Conservation (phyloP, 2,888 invertebrate genomes). For the Caenorhabditis sp. region DNA sequence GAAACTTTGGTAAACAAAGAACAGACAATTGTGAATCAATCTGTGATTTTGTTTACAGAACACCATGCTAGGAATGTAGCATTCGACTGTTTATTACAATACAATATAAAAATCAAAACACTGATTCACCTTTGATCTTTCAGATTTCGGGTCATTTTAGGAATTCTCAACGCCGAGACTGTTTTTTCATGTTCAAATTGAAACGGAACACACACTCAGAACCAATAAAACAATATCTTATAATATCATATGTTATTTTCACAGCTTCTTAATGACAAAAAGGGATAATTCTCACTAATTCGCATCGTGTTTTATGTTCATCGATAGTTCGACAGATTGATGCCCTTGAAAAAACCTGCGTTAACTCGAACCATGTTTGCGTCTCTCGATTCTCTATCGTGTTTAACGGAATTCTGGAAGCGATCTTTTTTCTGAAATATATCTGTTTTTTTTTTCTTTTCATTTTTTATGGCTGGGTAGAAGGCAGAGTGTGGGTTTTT, state of each 20-base stretch:
- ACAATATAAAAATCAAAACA: neutral
- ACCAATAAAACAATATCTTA: neutral
- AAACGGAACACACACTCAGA: neutral
- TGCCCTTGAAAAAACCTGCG: conserved; percentile 46
- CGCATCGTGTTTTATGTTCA: neutral
- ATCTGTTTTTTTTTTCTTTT: conserved; percentile 14
- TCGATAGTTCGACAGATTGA: conserved; percentile 1
- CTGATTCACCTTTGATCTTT: neutral
- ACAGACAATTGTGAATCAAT: neutral
- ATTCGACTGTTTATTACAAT: neutral
- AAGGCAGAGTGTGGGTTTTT: conserved; percentile 5
- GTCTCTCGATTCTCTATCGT: conserved; percentile 13
- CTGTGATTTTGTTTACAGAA: neutral
- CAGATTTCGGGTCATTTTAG: neutral
- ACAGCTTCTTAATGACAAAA: neutral
- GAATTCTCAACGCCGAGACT: neutral
- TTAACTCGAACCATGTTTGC: conserved; percentile 33
- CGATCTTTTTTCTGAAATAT: neutral
- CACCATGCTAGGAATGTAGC: neutral
- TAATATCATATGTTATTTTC: neutral
- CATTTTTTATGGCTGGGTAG: conserved; percentile 14
- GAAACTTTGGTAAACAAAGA: neutral
- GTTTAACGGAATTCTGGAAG: neutral
- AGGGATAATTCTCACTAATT: neutral
- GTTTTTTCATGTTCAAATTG: neutral